Conservation (phyloP, 2,888 invertebrate species). For the Penaeus monodon region DNA sequence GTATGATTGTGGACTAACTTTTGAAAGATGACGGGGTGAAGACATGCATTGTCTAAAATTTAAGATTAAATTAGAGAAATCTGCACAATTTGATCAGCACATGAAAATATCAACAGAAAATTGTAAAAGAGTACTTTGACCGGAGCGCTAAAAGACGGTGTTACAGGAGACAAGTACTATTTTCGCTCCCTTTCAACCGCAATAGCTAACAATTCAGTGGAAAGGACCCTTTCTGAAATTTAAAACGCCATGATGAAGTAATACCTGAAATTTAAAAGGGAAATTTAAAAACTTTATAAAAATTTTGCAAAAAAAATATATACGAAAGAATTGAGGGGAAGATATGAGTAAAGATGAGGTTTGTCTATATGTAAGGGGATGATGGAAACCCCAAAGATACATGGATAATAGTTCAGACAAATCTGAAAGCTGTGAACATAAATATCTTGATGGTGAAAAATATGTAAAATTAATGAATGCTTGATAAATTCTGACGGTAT, state of each 20-base stretch:
- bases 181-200: background rate
- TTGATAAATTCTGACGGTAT: background rate
- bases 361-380: too few species aligned
- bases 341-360: background rate
- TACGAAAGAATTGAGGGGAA: background rate
- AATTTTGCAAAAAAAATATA: slow-evolving; percentile 21
- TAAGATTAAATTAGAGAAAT: slow-evolving; percentile 19
- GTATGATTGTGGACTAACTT: background rate
- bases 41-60: slow-evolving; percentile 6
- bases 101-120: background rate
- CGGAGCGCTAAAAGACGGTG: background rate
- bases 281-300: slow-evolving; percentile 32
- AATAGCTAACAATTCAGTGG: slow-evolving; percentile 30
- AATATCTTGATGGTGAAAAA: background rate
- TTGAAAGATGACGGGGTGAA: background rate
- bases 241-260: background rate
- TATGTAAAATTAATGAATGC: background rate
- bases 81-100: background rate
- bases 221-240: slow-evolving; percentile 3
- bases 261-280: background rate
- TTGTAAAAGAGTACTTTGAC: slow-evolving; percentile 18
- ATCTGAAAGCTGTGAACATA: background rate
- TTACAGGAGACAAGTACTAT: slow-evolving; percentile 23
- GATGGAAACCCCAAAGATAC: background rate
- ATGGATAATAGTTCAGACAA: background rate